Evolutionary conservation across 2,888 invertebrate species (phyloP).

Genomic region (Resseliella maxima): DNA sequence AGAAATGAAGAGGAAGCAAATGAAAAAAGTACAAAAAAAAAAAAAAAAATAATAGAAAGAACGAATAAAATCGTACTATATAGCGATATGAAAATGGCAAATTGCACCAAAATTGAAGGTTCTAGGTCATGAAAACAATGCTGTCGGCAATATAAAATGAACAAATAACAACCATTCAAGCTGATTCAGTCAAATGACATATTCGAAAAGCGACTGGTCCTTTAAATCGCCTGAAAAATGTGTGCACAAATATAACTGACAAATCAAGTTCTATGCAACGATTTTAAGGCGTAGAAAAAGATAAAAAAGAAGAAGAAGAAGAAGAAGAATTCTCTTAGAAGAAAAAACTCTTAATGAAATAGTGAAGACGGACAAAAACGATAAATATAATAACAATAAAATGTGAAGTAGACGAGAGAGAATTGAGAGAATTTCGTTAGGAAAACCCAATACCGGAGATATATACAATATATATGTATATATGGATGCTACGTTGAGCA

Average conservation of each 20-base stretch:
- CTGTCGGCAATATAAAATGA: constrained; percentile 7
- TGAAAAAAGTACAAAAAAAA: no score
- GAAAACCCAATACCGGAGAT: not conserved
- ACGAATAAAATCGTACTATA: no score
- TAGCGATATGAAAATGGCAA: not conserved
- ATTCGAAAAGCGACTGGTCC: not conserved
- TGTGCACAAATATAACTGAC: not conserved
- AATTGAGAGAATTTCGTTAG: not conserved
- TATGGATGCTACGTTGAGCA: not conserved
- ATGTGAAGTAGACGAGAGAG: constrained; percentile 4
- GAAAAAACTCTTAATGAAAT: constrained; percentile 24
- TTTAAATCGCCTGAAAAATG: not conserved
- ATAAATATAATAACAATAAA: constrained; percentile 44
- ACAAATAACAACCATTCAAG: not conserved
- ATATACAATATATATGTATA: no score
- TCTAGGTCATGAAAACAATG: constrained; percentile 10
- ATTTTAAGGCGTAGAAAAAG: no score
- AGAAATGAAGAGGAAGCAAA: no score
- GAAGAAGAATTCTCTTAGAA: not conserved
- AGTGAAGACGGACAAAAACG: constrained; percentile 27
- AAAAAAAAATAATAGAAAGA: not conserved
- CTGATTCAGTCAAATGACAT: not conserved
- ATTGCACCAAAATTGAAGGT: constrained; percentile 13
- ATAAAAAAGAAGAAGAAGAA: no score
- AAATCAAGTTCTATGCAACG: not conserved